A percentile compares a stretch with the other conserved stretches of the same genome.
Evolutionary conservation across 30 jellyfish, hydroid and myxozoan genomes (phyloP).

Genomic region (Catostylus mosaicus): DNA sequence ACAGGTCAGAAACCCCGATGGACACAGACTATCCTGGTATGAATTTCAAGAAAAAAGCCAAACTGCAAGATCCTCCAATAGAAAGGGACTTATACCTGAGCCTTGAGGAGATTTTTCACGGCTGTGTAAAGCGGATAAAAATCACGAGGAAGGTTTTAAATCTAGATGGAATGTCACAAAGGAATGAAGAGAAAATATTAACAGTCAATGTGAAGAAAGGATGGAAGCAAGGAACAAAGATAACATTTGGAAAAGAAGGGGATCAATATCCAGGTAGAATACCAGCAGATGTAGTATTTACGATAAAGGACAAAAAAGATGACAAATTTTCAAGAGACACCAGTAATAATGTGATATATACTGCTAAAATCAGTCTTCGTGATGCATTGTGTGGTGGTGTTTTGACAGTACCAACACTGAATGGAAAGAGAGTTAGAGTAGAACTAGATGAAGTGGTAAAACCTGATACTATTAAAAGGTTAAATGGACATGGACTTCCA

Average conservation of each 20-base stretch:
- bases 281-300: slow-evolving; percentile 83
- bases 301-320: slow-evolving; percentile 71
- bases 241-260: slow-evolving; percentile 84
- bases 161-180: slow-evolving; percentile 50
- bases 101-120: slow-evolving; percentile 71
- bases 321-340: slow-evolving; percentile 63
- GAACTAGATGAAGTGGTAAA: slow-evolving; percentile 45
- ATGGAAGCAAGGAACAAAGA: slow-evolving; percentile 95
- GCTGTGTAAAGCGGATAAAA: slow-evolving; percentile 79
- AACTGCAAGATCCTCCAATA: slow-evolving; percentile 83
- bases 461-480: slow-evolving; percentile 55
- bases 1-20: slow-evolving; percentile 28
- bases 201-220: slow-evolving; percentile 85
- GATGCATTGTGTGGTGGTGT: slow-evolving; percentile 92
- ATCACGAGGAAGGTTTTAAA: slow-evolving; percentile 68
- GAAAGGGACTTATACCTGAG: slow-evolving; percentile 66
- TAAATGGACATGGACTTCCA: slow-evolving; percentile 89
- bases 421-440: slow-evolving; percentile 32
- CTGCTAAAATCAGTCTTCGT: slow-evolving; percentile 61
- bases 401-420: slow-evolving; percentile 55
- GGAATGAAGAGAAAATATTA: slow-evolving; percentile 61
- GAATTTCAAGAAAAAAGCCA: slow-evolving; percentile 58
- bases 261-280: slow-evolving; percentile 81
- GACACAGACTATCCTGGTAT: slow-evolving; percentile 45
- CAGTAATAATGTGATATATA: slow-evolving; percentile 65